These are phyloP conservation scores for Mionectes olivaceus DNA, from an alignment of 2,797 vertebrate genomes.

Conservation along the genomic window DNA sequence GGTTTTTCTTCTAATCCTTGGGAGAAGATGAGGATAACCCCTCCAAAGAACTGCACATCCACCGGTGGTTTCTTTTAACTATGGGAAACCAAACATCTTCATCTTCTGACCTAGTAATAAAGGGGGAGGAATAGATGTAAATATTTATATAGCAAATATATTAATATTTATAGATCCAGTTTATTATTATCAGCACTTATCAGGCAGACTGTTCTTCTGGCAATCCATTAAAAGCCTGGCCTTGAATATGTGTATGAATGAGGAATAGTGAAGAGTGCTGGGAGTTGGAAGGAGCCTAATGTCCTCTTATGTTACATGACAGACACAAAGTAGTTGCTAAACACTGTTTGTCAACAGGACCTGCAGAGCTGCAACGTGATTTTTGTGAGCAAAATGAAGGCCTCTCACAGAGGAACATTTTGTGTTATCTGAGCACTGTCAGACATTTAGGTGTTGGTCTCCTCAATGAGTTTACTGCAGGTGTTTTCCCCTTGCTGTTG, in stretches of 20 bases:
- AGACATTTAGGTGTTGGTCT: background rate
- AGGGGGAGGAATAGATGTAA: background rate
- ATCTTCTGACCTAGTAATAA: background rate
- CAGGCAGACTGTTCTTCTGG: background rate
- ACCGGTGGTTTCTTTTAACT: background rate
- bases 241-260: background rate
- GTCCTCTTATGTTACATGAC: background rate
- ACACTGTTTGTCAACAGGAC: background rate
- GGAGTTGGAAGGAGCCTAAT: background rate
- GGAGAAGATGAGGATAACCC: background rate
- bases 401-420: background rate
- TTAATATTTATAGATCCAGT: background rate
- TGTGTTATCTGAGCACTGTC: background rate
- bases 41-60: background rate
- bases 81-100: background rate
- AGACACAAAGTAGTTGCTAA: background rate
- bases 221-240: background rate
- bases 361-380: background rate
- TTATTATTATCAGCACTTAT: background rate
- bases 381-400: background rate
- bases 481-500: background rate
- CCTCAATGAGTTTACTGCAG: background rate
- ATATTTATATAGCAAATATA: background rate
- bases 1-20: background rate
- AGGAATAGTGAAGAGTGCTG: background rate